phyloP scores from a whole-genome alignment of 2,888 invertebrate genomes.

The Himalopsyche japonica region DNA sequence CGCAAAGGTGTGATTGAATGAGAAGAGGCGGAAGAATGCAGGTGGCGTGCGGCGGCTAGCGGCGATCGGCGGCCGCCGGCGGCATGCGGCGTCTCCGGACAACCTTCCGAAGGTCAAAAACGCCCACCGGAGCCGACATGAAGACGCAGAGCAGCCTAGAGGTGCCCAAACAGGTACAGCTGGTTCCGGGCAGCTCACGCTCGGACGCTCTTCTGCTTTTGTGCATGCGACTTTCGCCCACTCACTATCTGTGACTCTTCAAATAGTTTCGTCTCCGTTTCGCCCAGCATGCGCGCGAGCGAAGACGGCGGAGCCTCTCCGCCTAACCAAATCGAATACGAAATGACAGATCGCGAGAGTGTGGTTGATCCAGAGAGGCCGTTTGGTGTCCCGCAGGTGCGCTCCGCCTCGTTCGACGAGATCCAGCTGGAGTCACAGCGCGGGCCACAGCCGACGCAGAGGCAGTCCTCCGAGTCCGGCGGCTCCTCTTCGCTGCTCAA shows the following conservation, averaged over 20 bases:
- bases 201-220: constrained; percentile 48
- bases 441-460: constrained; percentile 47
- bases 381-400: constrained; percentile 58
- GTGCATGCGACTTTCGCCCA: constrained; percentile 3
- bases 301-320: background rate
- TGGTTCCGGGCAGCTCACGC: constrained; percentile 64
- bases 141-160: constrained; percentile 90
- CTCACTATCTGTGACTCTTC: constrained; percentile 7
- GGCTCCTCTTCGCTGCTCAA: constrained; percentile 60
- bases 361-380: constrained; percentile 30
- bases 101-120: constrained; percentile 85
- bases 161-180: constrained; percentile 77
- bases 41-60: constrained; percentile 38
- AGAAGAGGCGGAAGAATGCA: constrained; percentile 30
- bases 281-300: constrained; percentile 7
- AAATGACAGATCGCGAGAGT: constrained; percentile 26
- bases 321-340: constrained; percentile 4
- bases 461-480: constrained; percentile 47
- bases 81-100: constrained; percentile 80
- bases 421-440: constrained; percentile 80
- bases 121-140: constrained; percentile 89
- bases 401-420: constrained; percentile 89
- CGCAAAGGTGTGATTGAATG: constrained; percentile 28
- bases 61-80: constrained; percentile 46
- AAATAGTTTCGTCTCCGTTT: constrained; percentile 10